A percentile compares a stretch with the other conserved stretches of the same genome.
Conservation (phyloP, 2,797 vertebrate species). For the Anas flavirostris region DNA sequence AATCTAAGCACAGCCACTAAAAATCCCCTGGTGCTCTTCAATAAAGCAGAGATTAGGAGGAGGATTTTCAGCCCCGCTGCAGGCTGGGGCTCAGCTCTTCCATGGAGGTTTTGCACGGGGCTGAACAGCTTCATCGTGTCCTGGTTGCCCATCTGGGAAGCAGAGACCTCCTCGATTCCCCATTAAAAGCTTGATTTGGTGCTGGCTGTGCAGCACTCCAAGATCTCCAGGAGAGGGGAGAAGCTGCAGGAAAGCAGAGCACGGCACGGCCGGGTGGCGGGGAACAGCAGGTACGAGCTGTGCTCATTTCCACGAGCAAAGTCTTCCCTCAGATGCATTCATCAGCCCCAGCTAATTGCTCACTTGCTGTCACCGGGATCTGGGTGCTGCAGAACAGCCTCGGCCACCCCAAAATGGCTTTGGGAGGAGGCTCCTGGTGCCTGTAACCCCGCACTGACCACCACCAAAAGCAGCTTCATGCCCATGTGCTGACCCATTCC, state of each 20-base stretch:
- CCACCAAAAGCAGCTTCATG: neutral
- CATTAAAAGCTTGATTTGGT: neutral
- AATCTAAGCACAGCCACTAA: neutral
- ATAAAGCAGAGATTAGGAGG: neutral
- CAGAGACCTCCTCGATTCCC: neutral
- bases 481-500: neutral
- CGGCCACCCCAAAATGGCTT: rapidly evolving
- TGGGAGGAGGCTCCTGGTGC: neutral
- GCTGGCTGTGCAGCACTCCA: neutral
- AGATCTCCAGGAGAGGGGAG: neutral
- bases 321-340: neutral
- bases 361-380: neutral
- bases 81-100: neutral
- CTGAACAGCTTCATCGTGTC: neutral
- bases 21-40: neutral
- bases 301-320: neutral
- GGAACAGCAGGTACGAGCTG: neutral
- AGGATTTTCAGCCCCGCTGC: neutral
- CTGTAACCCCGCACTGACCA: rapidly evolving
- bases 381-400: neutral
- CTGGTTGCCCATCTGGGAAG: neutral
- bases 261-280: rapidly evolving
- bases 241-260: neutral
- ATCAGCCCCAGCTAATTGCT: neutral
- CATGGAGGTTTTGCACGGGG: rapidly evolving